phyloP scores from a whole-genome alignment of 2,113 vertebrate species.

The Narcine bancroftii region DNA sequence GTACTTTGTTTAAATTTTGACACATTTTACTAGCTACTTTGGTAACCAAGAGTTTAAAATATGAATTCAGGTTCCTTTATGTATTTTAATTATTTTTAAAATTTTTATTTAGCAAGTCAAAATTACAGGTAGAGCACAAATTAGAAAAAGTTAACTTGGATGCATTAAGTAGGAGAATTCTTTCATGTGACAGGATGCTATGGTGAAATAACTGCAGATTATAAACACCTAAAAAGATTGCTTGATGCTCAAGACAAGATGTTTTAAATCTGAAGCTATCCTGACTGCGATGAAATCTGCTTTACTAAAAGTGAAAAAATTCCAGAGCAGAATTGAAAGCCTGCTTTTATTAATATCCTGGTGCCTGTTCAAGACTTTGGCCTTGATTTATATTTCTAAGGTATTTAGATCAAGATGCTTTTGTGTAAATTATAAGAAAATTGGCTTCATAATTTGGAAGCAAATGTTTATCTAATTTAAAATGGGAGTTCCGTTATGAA shows the following conservation, averaged over 20 bases:
- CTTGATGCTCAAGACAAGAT: background rate
- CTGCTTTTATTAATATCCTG: background rate
- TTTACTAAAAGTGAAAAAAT: constrained; percentile 16
- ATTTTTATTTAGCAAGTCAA: background rate
- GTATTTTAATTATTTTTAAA: background rate
- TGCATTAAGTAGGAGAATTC: background rate
- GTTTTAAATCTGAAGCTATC: constrained; percentile 18
- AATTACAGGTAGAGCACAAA: background rate
- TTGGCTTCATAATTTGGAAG: background rate
- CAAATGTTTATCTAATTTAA: background rate
- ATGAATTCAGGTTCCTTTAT: background rate
- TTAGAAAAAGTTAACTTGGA: background rate
- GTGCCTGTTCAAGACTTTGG: background rate
- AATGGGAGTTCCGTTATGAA: background rate
- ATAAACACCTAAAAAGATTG: constrained; percentile 25
- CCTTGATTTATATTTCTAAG: background rate
- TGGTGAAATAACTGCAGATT: background rate
- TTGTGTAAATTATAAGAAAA: background rate
- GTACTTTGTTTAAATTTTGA: background rate
- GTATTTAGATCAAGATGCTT: background rate
- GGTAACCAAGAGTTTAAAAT: background rate
- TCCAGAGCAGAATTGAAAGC: background rate
- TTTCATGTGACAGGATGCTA: background rate
- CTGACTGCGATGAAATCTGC: background rate
- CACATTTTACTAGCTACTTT: background rate